phyloP scores from a whole-genome alignment of 2,113 vertebrate species.

The Chaetura pelagica region DNA sequence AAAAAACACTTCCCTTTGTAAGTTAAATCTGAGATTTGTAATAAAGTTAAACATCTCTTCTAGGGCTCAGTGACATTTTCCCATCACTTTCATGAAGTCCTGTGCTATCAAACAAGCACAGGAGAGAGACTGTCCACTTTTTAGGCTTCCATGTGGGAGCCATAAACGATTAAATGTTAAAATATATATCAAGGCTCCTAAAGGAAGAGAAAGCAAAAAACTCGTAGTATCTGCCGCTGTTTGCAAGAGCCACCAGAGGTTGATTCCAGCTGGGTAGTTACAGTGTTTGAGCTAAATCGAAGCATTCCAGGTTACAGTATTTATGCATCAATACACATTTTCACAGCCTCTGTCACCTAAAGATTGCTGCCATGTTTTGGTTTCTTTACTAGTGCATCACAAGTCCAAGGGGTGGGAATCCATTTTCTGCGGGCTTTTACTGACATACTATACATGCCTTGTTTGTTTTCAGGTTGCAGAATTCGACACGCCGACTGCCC shows the following conservation, averaged over 20 bases:
- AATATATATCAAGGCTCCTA: not conserved
- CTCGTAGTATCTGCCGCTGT: not conserved
- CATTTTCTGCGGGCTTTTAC: not conserved
- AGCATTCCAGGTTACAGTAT: not conserved
- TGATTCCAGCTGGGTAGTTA: not conserved
- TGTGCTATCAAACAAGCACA: not conserved
- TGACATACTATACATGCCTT: not conserved
- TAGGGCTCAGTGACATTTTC: not conserved
- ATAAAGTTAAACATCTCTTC: not conserved
- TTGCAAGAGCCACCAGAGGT: not conserved
- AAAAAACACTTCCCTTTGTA: not conserved
- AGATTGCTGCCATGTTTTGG: not conserved
- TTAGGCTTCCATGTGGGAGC: not conserved
- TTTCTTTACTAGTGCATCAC: not conserved
- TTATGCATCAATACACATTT: not conserved
- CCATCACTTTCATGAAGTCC: not conserved
- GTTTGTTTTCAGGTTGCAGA: slow-evolving; percentile 88
- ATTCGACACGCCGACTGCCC: slow-evolving; percentile 90
- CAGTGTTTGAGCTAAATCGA: not conserved
- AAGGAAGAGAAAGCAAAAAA: not conserved
- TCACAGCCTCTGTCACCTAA: not conserved
- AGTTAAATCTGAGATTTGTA: not conserved
- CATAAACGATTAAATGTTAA: not conserved
- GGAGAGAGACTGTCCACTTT: not conserved
- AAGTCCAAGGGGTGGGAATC: not conserved